Evolutionary conservation across 2,888 invertebrate genomes (phyloP), one percentile per base, ranked within the genome.

Genomic region (Alcis repandata): DNA sequence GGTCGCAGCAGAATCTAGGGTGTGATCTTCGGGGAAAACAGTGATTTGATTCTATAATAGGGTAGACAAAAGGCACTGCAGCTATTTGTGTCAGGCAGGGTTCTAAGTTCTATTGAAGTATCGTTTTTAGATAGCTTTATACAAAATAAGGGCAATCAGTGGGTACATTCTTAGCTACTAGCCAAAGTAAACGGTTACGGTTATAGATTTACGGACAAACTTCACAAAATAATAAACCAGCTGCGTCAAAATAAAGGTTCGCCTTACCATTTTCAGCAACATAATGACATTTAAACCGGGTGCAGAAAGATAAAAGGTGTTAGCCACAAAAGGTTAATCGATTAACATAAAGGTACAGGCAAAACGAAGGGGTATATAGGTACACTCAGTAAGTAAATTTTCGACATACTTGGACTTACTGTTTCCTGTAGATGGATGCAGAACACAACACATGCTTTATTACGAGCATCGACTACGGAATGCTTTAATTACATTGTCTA

Each of bases 351-450:
- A 80, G 79, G 79, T 76, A 38, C 84, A 92, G 91, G 90, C 90
- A 88, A 86, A 88, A 54, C 20, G 84, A 85, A 84, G 77, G 75
- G 77, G 69, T 68, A 68, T 68, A 68, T 27, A 27, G 27, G 27
- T 65, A 82, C 82, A 82, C 83, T 84, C 82, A 88, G 79, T 83
- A 78, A 77, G 82, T 80, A 80, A 84, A 79, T 84, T 82, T 84
- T 85, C 82, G 83, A 92, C 92, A 90, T 92, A 92, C 92, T 89
- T 91, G 90, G 90, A 96, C 96, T 96, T 96, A 96, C 96, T 96
- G 95, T 95, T 96, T 96, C 96, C 96, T 96, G 95, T 93, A 91
- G 94, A 94, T 89, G 95, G 90, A 93, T 92, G 92, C 92, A 85
- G 89, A 89, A 92, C 92, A 92, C 89, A 92, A 91, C 87, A 92